phyloP scores from a whole-genome alignment of 1,140 invertebrate genomes.

The Caenorhabditis latens region DNA sequence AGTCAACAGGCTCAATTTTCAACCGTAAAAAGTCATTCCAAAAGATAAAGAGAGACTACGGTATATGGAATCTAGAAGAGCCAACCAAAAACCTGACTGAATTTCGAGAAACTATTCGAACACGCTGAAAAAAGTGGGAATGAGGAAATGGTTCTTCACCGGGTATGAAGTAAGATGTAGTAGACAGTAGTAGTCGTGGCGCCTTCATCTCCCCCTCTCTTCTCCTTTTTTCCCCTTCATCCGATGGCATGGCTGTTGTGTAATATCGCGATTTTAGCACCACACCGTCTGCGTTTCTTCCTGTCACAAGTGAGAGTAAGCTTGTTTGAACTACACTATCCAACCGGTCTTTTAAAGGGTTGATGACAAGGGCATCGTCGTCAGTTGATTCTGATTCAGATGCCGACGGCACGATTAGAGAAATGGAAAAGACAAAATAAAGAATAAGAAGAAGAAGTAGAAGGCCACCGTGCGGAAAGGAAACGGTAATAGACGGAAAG shows the following conservation, averaged over 20 bases:
- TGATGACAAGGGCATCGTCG: conserved; percentile 41
- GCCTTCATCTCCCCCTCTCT: conserved; percentile 16
- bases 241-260: conserved; percentile 50
- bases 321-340: conserved; percentile 54
- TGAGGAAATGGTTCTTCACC: not conserved
- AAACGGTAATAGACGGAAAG: conserved; percentile 7
- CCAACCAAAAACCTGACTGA: too few relatives aligned
- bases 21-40: too few relatives aligned
- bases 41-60: too few relatives aligned
- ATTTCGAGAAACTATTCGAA: too few relatives aligned
- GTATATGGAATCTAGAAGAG: too few relatives aligned
- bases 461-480: not conserved
- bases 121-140: not conserved
- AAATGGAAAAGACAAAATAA: too few relatives aligned
- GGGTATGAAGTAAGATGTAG: conserved; percentile 37
- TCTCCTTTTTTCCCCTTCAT: not conserved
- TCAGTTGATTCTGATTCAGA: conserved; percentile 33
- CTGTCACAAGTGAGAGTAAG: conserved; percentile 52
- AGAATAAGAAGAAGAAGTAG: too few relatives aligned
- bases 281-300: conserved; percentile 35
- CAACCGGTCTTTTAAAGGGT: conserved; percentile 50
- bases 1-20: too few relatives aligned
- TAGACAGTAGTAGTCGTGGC: conserved; percentile 40
- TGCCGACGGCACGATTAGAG: conserved; percentile 15
- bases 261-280: conserved; percentile 53